Percentiles rank a stretch among this genome's conserved stretches.
Conservation (phyloP, 1,140 invertebrate species). For the Eriosoma lanigerum region DNA sequence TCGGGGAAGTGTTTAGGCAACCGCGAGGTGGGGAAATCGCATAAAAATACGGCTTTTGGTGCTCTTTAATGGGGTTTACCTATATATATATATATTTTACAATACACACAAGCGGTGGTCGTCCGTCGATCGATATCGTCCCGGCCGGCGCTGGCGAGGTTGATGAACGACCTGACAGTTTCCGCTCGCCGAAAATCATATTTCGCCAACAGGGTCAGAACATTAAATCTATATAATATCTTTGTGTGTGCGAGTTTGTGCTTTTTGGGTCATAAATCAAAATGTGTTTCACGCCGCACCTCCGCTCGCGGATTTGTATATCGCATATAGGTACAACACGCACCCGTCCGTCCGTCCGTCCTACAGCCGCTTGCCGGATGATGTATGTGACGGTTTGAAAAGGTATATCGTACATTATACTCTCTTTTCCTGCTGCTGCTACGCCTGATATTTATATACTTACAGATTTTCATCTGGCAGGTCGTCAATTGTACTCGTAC, state of each 20-base stretch:
- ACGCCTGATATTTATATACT: constrained; percentile 8
- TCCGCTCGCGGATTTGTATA: constrained; percentile 1
- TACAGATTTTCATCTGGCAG: constrained; percentile 17
- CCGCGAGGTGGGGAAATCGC: no score
- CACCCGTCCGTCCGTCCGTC: neutral
- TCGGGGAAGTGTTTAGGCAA: neutral
- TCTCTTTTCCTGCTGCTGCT: constrained; percentile 1
- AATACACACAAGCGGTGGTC: neutral
- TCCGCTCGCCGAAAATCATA: constrained; percentile 48
- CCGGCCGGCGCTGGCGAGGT: constrained; percentile 6
- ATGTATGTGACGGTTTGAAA: constrained; percentile 45
- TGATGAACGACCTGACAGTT: constrained; percentile 50
- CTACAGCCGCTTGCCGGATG: constrained; percentile 7
- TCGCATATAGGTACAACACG: no score
- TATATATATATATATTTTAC: neutral
- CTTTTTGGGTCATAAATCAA: constrained; percentile 50
- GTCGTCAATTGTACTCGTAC: neutral
- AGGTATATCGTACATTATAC: constrained; percentile 9
- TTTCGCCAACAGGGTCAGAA: constrained; percentile 41
- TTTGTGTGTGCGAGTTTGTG: constrained; percentile 32
- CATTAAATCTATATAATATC: constrained; percentile 48
- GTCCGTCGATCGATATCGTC: constrained; percentile 27
- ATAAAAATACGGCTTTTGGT: constrained; percentile 17
- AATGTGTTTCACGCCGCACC: constrained; percentile 12
- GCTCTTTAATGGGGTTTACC: constrained; percentile 27